A percentile compares a stretch with the other conserved stretches of the same genome.
Conservation (phyloP, 2,888 invertebrate genomes). For the Opisthograptis luteolata region DNA sequence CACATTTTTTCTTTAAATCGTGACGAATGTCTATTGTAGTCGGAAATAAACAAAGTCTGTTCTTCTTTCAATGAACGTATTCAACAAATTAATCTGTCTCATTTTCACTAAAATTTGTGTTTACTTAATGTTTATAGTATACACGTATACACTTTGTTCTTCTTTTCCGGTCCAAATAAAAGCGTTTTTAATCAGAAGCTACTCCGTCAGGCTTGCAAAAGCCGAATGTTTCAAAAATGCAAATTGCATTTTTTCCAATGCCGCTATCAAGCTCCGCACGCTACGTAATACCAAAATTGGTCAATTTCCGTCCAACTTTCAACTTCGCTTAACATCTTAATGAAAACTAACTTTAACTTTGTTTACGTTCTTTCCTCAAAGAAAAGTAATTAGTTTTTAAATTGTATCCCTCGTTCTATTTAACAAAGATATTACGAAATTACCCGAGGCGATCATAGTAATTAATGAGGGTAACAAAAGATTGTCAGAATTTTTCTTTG, state of each 20-base stretch:
- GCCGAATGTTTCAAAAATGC: too few species aligned
- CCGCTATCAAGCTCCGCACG: constrained; percentile 18
- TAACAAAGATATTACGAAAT: constrained; percentile 33
- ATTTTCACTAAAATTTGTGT: too few species aligned
- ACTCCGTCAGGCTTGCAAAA: not conserved
- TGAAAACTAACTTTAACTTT: constrained; percentile 71
- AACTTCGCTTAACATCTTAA: constrained; percentile 70
- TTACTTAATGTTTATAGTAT: too few species aligned
- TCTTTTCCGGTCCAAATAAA: too few species aligned
- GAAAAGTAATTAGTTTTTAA: constrained; percentile 66
- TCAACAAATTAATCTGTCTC: too few species aligned
- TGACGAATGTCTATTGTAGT: too few species aligned
- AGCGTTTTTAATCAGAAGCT: too few species aligned
- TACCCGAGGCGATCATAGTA: constrained; percentile 22
- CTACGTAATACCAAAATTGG: constrained; percentile 64
- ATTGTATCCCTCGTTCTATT: constrained; percentile 46
- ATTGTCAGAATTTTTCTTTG: constrained; percentile 26
- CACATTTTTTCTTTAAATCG: too few species aligned
- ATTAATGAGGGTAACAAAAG: constrained; percentile 33
- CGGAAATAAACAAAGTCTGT: too few species aligned
- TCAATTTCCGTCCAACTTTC: constrained; percentile 71
- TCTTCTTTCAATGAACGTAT: too few species aligned
- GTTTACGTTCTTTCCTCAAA: constrained; percentile 63
- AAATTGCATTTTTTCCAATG: not conserved
- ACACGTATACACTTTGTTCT: too few species aligned